phyloP scores from a whole-genome alignment of 2,797 vertebrate genomes.

The Acrossocheilus wenchowensis region DNA sequence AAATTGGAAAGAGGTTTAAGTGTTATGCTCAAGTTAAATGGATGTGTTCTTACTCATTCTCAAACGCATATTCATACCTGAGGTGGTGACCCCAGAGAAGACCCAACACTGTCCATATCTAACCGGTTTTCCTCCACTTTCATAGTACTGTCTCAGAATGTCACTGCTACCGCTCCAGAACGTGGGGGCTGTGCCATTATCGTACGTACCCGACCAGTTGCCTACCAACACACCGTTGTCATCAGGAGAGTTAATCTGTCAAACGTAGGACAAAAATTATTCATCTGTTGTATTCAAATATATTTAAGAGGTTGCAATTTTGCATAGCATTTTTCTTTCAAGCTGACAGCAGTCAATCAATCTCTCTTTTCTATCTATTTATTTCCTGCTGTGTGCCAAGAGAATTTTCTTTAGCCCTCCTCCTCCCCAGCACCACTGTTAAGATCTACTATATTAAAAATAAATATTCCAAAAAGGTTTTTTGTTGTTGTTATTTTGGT shows the following conservation, averaged over 20 bases:
- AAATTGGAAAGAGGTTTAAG: neutral
- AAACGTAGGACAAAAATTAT: neutral
- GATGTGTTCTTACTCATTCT: neutral
- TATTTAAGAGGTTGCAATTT: neutral
- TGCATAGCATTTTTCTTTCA: neutral
- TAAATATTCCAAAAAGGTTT: too few species aligned
- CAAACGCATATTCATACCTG: conserved; percentile 68
- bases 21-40: neutral
- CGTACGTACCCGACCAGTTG: conserved; percentile 87
- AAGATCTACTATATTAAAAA: neutral
- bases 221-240: conserved; percentile 86
- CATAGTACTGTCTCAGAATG: conserved; percentile 82
- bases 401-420: neutral
- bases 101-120: conserved; percentile 92
- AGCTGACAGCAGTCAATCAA: neutral
- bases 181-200: conserved; percentile 80
- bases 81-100: conserved; percentile 85
- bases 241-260: conserved; percentile 85
- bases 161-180: conserved; percentile 89
- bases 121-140: conserved; percentile 73
- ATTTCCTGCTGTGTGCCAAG: neutral
- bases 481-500: too few species aligned
- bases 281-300: neutral
- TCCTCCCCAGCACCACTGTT: neutral
- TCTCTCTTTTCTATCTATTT: neutral